phyloP scores from a whole-genome alignment of 2,888 invertebrate genomes.

The Drosophila nr. perissopoda region DNA sequence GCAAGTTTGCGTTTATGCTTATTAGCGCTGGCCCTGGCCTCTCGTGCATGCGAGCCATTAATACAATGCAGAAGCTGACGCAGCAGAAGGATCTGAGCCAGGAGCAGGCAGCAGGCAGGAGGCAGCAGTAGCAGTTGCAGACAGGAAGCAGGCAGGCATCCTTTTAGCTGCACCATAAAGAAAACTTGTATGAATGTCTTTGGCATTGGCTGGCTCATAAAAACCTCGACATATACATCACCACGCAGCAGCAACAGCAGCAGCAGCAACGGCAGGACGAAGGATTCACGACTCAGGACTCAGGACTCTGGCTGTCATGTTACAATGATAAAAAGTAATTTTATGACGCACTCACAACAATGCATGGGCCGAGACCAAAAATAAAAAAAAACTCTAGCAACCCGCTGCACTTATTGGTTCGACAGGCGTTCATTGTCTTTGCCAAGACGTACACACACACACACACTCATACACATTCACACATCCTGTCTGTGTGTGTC shows the following conservation, averaged over 20 bases:
- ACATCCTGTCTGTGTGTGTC: slow-evolving; percentile 35
- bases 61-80: slow-evolving; percentile 63
- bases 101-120: slow-evolving; percentile 4
- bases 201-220: slow-evolving; percentile 70
- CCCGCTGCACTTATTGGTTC: slow-evolving; percentile 66
- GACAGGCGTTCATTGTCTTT: slow-evolving; percentile 66
- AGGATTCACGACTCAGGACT: slow-evolving; percentile 8
- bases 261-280: slow-evolving; percentile 8
- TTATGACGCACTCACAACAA: slow-evolving; percentile 77
- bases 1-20: slow-evolving; percentile 75
- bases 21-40: slow-evolving; percentile 65
- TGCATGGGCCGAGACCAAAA: slow-evolving; percentile 28
- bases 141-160: slow-evolving; percentile 49
- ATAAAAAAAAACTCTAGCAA: slow-evolving; percentile 13
- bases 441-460: slow-evolving; percentile 44
- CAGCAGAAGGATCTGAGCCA: slow-evolving; percentile 1
- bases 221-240: slow-evolving; percentile 64
- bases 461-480: neutral
- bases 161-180: slow-evolving; percentile 75
- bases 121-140: slow-evolving; percentile 6
- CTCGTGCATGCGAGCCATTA: slow-evolving; percentile 72
- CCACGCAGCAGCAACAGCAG: slow-evolving; percentile 1
- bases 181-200: slow-evolving; percentile 71
- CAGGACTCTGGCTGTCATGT: slow-evolving; percentile 64
- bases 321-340: slow-evolving; percentile 82